Conservation (phyloP, 1,140 invertebrate species). For the Zaprionus ornatus region DNA sequence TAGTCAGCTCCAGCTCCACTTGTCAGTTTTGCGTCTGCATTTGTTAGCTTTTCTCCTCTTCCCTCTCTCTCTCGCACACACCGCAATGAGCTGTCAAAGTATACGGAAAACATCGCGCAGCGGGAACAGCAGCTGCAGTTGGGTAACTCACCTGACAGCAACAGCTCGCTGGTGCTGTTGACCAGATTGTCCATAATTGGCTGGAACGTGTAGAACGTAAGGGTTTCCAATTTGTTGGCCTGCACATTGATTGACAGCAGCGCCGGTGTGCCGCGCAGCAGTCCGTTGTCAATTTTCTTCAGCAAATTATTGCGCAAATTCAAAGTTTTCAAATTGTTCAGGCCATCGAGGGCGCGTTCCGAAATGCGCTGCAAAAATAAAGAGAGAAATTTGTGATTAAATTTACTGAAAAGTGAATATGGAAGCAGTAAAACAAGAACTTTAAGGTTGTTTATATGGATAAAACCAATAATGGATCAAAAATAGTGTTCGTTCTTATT, state of each 20-base stretch:
- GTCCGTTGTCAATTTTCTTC: conserved; percentile 86
- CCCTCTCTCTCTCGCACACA: conserved; percentile 4
- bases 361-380: conserved; percentile 85
- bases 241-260: conserved; percentile 89
- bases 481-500: too few relatives aligned
- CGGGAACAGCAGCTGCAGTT: neutral
- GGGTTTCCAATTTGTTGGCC: conserved; percentile 89
- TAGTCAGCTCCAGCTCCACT: conserved; percentile 22
- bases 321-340: conserved; percentile 88
- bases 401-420: too few relatives aligned
- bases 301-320: conserved; percentile 90
- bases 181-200: conserved; percentile 91
- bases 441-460: too few relatives aligned
- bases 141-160: conserved; percentile 89
- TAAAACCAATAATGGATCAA: too few relatives aligned
- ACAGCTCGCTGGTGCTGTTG: conserved; percentile 88
- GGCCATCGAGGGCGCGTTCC: conserved; percentile 88
- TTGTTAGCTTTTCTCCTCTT: conserved; percentile 31
- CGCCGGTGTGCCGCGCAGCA: conserved; percentile 87
- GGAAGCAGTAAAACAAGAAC: too few relatives aligned
- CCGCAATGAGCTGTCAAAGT: conserved; percentile 44
- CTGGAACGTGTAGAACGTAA: conserved; percentile 89
- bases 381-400: neutral
- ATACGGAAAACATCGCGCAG: conserved; percentile 10
- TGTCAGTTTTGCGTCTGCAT: conserved; percentile 33